phyloP scores from a whole-genome alignment of 2,113 vertebrate species.

The Malurus elegans region DNA sequence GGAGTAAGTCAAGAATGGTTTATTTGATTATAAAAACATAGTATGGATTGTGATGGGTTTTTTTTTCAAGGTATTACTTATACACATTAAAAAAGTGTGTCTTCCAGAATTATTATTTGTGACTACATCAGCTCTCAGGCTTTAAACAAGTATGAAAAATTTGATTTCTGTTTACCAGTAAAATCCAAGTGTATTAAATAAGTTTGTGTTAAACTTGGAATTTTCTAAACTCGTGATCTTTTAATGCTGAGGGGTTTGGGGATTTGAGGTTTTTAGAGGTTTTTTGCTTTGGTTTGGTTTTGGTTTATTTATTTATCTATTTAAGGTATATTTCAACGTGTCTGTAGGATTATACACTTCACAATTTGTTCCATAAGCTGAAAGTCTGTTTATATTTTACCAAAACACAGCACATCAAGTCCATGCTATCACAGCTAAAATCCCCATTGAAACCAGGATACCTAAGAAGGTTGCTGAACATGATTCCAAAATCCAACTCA shows the following conservation, averaged over 20 bases:
- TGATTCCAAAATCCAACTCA: neutral
- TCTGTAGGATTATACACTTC: neutral
- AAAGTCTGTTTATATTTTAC: neutral
- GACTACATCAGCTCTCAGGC: neutral
- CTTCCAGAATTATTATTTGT: neutral
- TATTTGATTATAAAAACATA: neutral
- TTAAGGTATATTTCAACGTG: neutral
- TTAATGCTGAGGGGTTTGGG: neutral
- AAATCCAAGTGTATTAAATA: neutral
- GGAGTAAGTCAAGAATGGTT: neutral
- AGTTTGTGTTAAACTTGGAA: neutral
- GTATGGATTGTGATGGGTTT: neutral
- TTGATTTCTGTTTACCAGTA: neutral
- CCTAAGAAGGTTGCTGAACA: neutral
- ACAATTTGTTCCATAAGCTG: neutral
- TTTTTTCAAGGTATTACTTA: neutral
- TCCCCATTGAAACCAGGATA: neutral
- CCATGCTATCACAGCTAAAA: neutral
- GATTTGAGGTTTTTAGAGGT: neutral
- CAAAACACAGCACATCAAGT: neutral
- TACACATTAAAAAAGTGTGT: neutral
- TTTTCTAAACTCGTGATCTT: neutral
- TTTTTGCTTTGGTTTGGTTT: neutral
- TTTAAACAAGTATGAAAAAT: neutral
- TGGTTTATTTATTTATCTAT: neutral